Evolutionary conservation across 2,797 vertebrate species (phyloP), one percentile per base, ranked within the genome.

Genomic region (Coranthus polyacanthus): DNA sequence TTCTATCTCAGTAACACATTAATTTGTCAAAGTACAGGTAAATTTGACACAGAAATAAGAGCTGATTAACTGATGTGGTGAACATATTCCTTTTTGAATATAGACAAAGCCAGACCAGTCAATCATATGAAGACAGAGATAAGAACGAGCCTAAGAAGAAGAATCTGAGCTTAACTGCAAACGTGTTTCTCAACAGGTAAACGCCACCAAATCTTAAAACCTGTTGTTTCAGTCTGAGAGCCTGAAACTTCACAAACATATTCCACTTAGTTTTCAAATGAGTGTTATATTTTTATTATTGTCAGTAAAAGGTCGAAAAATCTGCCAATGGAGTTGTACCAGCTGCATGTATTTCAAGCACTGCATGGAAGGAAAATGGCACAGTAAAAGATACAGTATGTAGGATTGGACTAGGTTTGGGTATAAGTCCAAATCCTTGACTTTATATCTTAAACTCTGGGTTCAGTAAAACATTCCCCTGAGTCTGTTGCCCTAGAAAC

Each of bases 401-500:
- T 34, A 46, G 29, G 5, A 13, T 1, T 32, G 39, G 61, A 51
- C n/a, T 49, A 13, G 50, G 46, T 29, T 29, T 29, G 26, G 26
- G 8, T 29, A 29, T 7, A 5, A 37, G 12, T 49, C 15, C 1
- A 71, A 66, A 67, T 44, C 34, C 39, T 60, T 13, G 24, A 21
- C 66, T 62, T 15, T 57, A 51, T n/a, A 66, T 72, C 62, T 68
- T 15, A 69, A 53, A 54, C 22, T 60, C 56, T 45, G 44, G 52
- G 69, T 52, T 73, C 51, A 56, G 38, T 24, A 4, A 1, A 22
- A 60, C 10, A 41, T 49, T 75, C 72, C 61, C 73, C 52, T 3
- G 55, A 71, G 68, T 45, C 72, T 49, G 87, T 84, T 92, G 79
- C 82, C 84, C 64, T 83, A 81, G 89, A 90, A 90, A 91, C 86